A percentile compares a stretch with the other conserved stretches of the same genome.
These are phyloP conservation scores for Grapholita molesta DNA, from an alignment of 1,140 invertebrate genomes.

Conservation along the genomic window DNA sequence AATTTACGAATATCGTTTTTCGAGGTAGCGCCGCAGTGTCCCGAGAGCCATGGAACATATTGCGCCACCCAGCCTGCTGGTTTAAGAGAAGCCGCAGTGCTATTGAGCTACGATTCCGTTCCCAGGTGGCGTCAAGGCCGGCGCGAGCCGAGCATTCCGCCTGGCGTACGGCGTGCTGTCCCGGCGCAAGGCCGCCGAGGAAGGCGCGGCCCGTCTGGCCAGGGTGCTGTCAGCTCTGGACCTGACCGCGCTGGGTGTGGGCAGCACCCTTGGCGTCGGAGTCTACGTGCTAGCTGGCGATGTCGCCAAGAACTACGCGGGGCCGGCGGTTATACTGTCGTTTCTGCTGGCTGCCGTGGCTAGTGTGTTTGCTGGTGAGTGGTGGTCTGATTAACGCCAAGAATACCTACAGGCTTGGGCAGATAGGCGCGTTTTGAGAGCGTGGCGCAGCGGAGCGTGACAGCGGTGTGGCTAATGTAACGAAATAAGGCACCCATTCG, in stretches of 20 bases:
- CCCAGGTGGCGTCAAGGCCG: slow-evolving; percentile 59
- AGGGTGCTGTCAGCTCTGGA: slow-evolving; percentile 86
- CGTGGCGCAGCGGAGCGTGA: too few relatives aligned
- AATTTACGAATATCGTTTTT: too few relatives aligned
- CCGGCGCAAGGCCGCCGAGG: slow-evolving; percentile 72
- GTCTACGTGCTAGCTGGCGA: slow-evolving; percentile 93
- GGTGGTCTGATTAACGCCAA: too few relatives aligned
- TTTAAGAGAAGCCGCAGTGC: too few relatives aligned
- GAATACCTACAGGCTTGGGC: too few relatives aligned
- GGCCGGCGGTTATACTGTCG: slow-evolving; percentile 90
- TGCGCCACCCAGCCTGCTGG: too few relatives aligned
- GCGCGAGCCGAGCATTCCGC: slow-evolving; percentile 39
- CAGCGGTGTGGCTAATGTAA: too few relatives aligned
- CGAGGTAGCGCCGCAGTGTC: too few relatives aligned
- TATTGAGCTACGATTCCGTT: too few relatives aligned
- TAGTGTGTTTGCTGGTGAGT: slow-evolving; percentile 78
- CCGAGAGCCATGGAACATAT: too few relatives aligned
- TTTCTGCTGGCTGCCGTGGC: slow-evolving; percentile 92
- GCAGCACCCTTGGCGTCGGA: slow-evolving; percentile 92
- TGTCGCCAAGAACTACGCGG: slow-evolving; percentile 88
- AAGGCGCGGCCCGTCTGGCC: slow-evolving; percentile 79
- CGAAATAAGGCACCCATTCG: too few relatives aligned
- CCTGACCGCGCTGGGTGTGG: slow-evolving; percentile 88
- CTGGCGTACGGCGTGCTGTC: slow-evolving; percentile 70
- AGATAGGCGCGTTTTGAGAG: too few relatives aligned